These are phyloP conservation scores for Drusus annulatus DNA, from an alignment of 1,140 invertebrate species.

Conservation along the genomic window DNA sequence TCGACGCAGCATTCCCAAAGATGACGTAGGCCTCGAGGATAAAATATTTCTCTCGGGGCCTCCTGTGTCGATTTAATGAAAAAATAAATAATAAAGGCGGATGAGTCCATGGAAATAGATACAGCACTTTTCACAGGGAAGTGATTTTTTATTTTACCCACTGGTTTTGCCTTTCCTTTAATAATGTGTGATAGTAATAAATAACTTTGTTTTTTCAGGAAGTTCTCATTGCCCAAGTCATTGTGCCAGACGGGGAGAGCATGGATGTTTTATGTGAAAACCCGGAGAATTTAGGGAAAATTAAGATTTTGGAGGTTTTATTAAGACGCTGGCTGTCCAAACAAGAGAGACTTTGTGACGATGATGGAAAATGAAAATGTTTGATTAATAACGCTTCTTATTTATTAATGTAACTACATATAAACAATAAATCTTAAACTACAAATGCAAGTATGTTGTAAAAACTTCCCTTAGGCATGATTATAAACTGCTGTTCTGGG, in stretches of 20 bases:
- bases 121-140: too few relatives aligned
- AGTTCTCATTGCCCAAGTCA: constrained; percentile 66
- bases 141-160: too few relatives aligned
- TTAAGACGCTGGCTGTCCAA: constrained; percentile 66
- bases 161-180: too few relatives aligned
- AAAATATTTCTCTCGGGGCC: too few relatives aligned
- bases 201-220: constrained; percentile 63
- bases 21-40: too few relatives aligned
- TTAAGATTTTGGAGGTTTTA: constrained; percentile 64
- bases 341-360: constrained; percentile 64
- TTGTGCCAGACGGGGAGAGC: constrained; percentile 40
- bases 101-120: too few relatives aligned
- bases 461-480: not conserved
- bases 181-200: not conserved
- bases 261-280: constrained; percentile 57
- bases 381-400: constrained; percentile 2
- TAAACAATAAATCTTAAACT: constrained; percentile 36
- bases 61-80: too few relatives aligned
- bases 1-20: too few relatives aligned
- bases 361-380: constrained; percentile 29
- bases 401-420: constrained; percentile 13
- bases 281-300: constrained; percentile 63
- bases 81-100: too few relatives aligned
- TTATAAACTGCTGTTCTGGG: constrained; percentile 8
- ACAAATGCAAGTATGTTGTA: constrained; percentile 7